Base-by-base conservation (phyloP, 2,113 vertebrate genomes). In the Vulpes vulpes region DNA sequence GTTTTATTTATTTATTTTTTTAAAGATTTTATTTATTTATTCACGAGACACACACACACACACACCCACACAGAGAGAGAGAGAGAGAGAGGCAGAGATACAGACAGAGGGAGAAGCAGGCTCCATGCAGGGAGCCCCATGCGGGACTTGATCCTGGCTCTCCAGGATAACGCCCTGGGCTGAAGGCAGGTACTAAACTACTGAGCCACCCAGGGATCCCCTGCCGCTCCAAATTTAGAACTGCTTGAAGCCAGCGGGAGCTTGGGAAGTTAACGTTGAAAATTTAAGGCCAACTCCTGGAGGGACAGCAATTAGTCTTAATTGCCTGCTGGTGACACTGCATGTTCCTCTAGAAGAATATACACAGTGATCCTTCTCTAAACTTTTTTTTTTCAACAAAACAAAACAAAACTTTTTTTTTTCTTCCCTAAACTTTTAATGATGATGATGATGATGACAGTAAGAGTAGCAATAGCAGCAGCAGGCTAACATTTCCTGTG, bases 141-240 rank as follows among this genome's bases (percentile, higher is more conserved):
- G 43, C 6, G 43, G 43, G 43, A 43, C 43, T 43, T 43, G 43
- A 43, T 43, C 43, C 43, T 43, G 43, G 43, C 43, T 43, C 43
- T 43, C 43, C 43, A 43, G 43, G 43, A 43, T 43, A 43, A 43
- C 6, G 43, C 43, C 43, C 43, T 43, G 43, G 43, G 7, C 38
- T 5, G 38, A 43, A 43, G 43, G 43, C 43, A 1, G 43, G 43
- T 43, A 43, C 43, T 43, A 43, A 43, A 43, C 43, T 6, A 4
- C 43, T 43, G 43, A 43, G 43, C 43, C 43, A 43, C 43, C 43
- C 43, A 43, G 43, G 7, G 43, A 43, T 43, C 6, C 43, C 43
- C 43, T 67, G 43, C 6, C 55, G n/a, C 90, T 95, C 74, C 51
- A 78, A 90, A 20, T 91, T 80, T 96, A 94, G 65, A 86, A 71